Evolutionary conservation across 2,113 vertebrate genomes (phyloP).

Genomic region (Nothobranchius kuhntae): DNA sequence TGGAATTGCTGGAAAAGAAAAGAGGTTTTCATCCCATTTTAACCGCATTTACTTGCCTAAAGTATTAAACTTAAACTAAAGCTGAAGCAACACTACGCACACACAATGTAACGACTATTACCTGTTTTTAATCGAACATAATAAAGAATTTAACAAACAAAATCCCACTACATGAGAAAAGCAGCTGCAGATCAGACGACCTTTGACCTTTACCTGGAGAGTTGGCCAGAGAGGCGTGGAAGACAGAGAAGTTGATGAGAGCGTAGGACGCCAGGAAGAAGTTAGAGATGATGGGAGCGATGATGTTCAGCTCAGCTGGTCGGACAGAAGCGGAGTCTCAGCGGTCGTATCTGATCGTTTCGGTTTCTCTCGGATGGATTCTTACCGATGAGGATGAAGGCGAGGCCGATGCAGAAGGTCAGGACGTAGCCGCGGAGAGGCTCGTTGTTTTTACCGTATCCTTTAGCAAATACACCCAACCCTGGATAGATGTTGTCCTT

Average conservation of each 20-base stretch:
- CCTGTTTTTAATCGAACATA: no score
- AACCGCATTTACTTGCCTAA: no score
- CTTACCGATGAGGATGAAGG: constrained; percentile 96
- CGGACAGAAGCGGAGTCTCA: neutral
- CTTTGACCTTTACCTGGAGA: constrained; percentile 86
- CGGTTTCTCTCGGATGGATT: neutral
- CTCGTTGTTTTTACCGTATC: constrained; percentile 97
- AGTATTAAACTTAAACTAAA: no score
- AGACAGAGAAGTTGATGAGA: constrained; percentile 97
- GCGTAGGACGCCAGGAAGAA: constrained; percentile 98
- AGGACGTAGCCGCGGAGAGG: constrained; percentile 94
- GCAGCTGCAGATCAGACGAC: no score
- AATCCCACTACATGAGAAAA: no score
- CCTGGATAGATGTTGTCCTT: constrained; percentile 98
- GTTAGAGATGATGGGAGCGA: constrained; percentile 98
- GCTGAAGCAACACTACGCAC: no score
- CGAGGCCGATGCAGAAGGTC: constrained; percentile 94
- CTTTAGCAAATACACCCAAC: constrained; percentile 91
- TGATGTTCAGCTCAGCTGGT: constrained; percentile 92
- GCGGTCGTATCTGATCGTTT: neutral
- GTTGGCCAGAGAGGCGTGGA: constrained; percentile 95
- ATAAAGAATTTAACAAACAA: no score
- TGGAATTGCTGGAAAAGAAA: no score
- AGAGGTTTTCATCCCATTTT: no score
- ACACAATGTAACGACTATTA: no score